Evolutionary conservation across 2,888 invertebrate genomes (phyloP).

Genomic region (Phasia obesa): DNA sequence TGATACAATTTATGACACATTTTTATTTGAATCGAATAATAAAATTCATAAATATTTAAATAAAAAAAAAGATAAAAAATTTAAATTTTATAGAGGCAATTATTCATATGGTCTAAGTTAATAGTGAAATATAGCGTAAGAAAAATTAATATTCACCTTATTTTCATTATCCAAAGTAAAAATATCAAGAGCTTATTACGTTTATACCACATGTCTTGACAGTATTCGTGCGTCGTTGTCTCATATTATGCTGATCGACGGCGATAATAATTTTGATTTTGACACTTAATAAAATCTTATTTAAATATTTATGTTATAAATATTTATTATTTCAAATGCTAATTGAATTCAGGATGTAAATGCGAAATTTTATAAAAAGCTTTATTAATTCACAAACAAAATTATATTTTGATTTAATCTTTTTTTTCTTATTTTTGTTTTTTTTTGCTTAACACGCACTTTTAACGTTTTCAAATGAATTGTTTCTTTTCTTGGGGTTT

Average conservation of each 20-base stretch:
- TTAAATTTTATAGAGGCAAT: neutral
- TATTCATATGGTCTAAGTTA: neutral
- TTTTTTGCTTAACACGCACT: constrained; percentile 45
- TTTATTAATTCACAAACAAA: constrained; percentile 22
- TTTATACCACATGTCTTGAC: constrained; percentile 80
- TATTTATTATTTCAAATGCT: constrained; percentile 10
- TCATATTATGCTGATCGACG: constrained; percentile 67
- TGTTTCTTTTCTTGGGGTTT: constrained; percentile 10
- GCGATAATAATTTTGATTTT: constrained; percentile 44
- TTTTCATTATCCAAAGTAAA: constrained; percentile 82
- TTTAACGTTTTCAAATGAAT: neutral
- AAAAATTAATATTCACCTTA: constrained; percentile 78
- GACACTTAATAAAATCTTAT: constrained; percentile 56
- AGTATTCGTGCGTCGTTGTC: constrained; percentile 60
- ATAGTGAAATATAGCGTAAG: neutral
- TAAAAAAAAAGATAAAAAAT: constrained; percentile 33
- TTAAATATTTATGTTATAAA: constrained; percentile 38
- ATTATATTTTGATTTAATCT: constrained; percentile 14
- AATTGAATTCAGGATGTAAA: constrained; percentile 4
- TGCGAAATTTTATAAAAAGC: neutral
- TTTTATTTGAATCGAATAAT: neutral
- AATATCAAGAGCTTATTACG: constrained; percentile 81
- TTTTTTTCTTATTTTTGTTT: too few relatives aligned
- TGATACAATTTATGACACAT: constrained; percentile 15
- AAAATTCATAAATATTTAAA: constrained; percentile 54